Percentiles rank a stretch among this genome's conserved stretches.
Conservation (phyloP, 2,797 vertebrate species). For the Psittacula echo region DNA sequence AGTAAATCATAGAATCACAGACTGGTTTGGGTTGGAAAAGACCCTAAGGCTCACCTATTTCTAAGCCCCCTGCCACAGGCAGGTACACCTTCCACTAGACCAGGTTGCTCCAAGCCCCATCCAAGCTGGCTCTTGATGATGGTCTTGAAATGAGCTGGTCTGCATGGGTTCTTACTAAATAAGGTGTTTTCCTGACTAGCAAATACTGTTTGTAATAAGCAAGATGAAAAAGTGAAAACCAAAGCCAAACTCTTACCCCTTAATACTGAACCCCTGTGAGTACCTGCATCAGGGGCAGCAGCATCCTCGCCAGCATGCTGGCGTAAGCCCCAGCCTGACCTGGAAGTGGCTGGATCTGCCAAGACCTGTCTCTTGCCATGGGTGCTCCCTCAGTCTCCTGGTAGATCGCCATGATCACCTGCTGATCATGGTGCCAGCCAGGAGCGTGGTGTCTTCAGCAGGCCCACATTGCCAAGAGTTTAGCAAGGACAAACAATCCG, state of each 20-base stretch:
- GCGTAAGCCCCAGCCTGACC: rapidly evolving
- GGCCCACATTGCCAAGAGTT: neutral
- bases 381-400: rapidly evolving
- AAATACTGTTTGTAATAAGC: neutral
- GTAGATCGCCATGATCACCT: rapidly evolving
- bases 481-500: rapidly evolving
- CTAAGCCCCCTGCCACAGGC: neutral
- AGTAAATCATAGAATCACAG: neutral
- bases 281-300: neutral
- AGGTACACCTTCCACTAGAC: neutral
- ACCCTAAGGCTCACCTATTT: neutral
- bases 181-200: neutral
- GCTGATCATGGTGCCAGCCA: neutral
- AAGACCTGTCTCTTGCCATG: neutral
- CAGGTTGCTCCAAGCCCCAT: neutral
- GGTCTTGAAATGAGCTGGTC: neutral
- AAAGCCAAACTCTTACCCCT: neutral
- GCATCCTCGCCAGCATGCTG: rapidly evolving
- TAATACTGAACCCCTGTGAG: neutral
- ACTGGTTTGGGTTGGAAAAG: neutral
- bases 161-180: neutral
- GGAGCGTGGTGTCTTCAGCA: rapidly evolving
- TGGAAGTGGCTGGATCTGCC: neutral
- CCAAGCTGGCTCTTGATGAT: neutral
- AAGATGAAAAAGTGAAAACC: neutral